phyloP scores from a whole-genome alignment of 2,797 vertebrate genomes.

The Acipenser oxyrinchus region DNA sequence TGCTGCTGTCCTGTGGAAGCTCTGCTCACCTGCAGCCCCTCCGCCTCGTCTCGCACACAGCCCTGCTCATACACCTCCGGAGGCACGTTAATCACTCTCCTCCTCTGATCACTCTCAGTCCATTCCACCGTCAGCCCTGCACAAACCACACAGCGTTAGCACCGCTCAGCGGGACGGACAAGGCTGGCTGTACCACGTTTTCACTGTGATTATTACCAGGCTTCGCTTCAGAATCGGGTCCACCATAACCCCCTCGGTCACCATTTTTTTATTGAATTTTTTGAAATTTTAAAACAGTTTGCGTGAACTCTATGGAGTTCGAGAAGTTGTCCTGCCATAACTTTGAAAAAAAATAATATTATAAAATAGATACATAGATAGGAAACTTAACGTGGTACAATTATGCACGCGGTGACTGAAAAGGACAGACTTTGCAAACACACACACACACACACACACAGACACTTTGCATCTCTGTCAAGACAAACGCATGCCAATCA shows the following conservation, averaged over 20 bases:
- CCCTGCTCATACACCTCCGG: slow-evolving; percentile 80
- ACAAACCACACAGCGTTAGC: slow-evolving; percentile 13
- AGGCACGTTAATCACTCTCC: slow-evolving; percentile 77
- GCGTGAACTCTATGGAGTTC: too few relatives aligned
- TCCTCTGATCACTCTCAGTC: slow-evolving; percentile 78
- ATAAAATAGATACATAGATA: too few relatives aligned
- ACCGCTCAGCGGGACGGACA: not conserved
- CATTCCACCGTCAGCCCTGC: slow-evolving; percentile 83
- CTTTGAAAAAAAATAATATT: too few relatives aligned
- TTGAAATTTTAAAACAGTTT: too few relatives aligned
- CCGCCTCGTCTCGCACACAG: slow-evolving; percentile 82
- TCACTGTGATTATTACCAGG: too few relatives aligned
- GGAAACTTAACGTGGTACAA: too few relatives aligned
- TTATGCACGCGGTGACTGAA: not conserved
- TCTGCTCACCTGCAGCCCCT: slow-evolving; percentile 67
- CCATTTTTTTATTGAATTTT: too few relatives aligned
- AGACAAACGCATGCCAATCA: not conserved
- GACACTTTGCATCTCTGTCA: not conserved
- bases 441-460: not conserved
- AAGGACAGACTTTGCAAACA: not conserved
- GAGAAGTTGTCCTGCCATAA: too few relatives aligned
- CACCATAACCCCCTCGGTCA: too few relatives aligned
- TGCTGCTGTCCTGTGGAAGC: too few relatives aligned
- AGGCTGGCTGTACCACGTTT: too few relatives aligned
- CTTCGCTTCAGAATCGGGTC: too few relatives aligned